Evolutionary conservation across 2,888 invertebrate species (phyloP).

Genomic region (Cinara cedri): DNA sequence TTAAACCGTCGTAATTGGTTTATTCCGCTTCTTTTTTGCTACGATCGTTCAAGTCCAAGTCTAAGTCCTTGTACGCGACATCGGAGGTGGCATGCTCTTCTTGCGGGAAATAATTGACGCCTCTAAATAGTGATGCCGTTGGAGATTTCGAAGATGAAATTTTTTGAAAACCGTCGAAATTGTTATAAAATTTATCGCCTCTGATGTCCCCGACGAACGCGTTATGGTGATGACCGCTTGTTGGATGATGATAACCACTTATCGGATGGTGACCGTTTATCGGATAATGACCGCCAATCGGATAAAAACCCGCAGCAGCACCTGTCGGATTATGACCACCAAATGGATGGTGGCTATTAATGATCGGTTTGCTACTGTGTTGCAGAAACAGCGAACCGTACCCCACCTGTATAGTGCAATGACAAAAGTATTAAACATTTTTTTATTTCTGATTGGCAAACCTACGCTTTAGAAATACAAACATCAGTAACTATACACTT

Average conservation of each 20-base stretch:
- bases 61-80: not conserved
- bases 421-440: no score
- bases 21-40: not conserved
- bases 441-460: no score
- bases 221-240: not conserved
- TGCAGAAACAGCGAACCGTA: conserved; percentile 46
- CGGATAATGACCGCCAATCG: not conserved
- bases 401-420: not conserved
- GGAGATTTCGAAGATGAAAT: conserved; percentile 59
- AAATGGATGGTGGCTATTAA: not conserved
- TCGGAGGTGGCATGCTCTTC: not conserved
- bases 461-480: no score
- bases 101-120: conserved; percentile 27
- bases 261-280: not conserved
- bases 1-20: no score
- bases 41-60: not conserved
- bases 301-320: not conserved
- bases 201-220: conserved; percentile 38
- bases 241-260: not conserved
- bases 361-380: conserved; percentile 1
- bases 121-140: not conserved
- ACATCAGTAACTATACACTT: conserved; percentile 27
- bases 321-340: not conserved
- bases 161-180: conserved; percentile 58
- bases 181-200: conserved; percentile 12